Base-by-base conservation (phyloP, 2,113 vertebrate genomes). In the Corythornis madagascariensis region DNA sequence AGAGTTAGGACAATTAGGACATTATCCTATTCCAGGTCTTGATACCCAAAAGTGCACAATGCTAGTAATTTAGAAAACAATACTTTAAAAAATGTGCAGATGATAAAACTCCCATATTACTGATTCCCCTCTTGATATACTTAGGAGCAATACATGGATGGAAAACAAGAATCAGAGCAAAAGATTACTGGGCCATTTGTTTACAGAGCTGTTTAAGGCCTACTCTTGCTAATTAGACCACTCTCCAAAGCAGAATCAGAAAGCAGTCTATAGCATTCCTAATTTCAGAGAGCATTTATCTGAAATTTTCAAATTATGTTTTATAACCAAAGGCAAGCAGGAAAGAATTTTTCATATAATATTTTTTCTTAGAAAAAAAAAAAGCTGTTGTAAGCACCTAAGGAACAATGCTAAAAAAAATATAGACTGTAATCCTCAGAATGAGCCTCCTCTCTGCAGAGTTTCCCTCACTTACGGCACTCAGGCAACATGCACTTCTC, bases 401-500 rank as follows among this genome's bases (percentile, higher is more conserved):
- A 82, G 53, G 26, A 63, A 11, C 7, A 22, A 28, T 29, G 19
- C 15, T 57, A 25, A 52, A 50, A 35, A 48, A 72, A 4, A 31
- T 43, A 18, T 1, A 12, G 47, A 9, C 6, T 64, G 17, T 28
- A 12, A 29, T 26, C 4, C 14, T 4, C 5, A 2, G 2, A 42
- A n/a, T n/a, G 7, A 40, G 14, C 29, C 25, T 55, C 24, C 31
- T 40, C 3, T 48, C 25, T 12, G 40, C 45, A 67, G 43, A 7
- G 21, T 24, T 28, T 6, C 40, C 40, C 24, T 45, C 67, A 98
- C 99, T 98, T 97, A 99, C 99, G 99, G 79, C 99, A 99, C 61
- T 99, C 99, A 0, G 99, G 99, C 45, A 99, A 96, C 99, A 99
- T 99, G 97, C 99, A 99, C 80, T 99, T 99, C 92, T 99, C 99